Evolutionary conservation across 2,888 invertebrate genomes (phyloP), one percentile per base, ranked within the genome.

Genomic region (Synergus laeviventris): DNA sequence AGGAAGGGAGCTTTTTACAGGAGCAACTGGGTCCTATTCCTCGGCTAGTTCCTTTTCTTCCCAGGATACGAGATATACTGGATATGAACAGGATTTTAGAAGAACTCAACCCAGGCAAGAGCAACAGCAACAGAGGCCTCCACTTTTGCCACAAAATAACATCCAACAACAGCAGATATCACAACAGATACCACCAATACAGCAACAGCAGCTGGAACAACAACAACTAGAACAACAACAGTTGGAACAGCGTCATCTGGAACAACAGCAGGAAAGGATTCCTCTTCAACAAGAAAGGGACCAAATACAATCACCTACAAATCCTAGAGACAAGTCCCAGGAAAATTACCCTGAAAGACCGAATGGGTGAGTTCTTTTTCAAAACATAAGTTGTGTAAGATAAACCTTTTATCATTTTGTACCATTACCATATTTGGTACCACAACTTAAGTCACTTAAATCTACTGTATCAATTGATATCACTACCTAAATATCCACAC

Each of bases 301-400:
- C 77, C 11, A 81, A 18, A 60, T 49, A 14, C 75, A 75, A 73
- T 42, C 61, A 24, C 81, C 78, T 56, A 81, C 76, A 5, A 75
- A 75, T 49, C 75, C 82, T 38, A 66, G 79, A 49, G 77, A 75
- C 49, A 73, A 79, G n/a, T 80, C 86, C 61, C 84, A 84, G 64
- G 86, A 87, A 11, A 79, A 79, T 70, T 88, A 87, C 82, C 89
- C 89, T 2, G 87, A 83, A 21, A 84, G 87, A 77, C 87, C 86
- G 11, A 85, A 87, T 54, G 87, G 89, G 89, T 89, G 39, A 84
- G 83, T 78, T 49, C 12, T 70, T 45, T 42, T 21, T 21, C 3
- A 2, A 54, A 2, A 18, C 8, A n/a, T 49, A n/a, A n/a, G 24
- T 24, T 24, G 24, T 2, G 24, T 24, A 24, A 24, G 24, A 24